These are phyloP conservation scores for Rostratula benghalensis DNA, from an alignment of 2,113 vertebrate species.

Conservation along the genomic window DNA sequence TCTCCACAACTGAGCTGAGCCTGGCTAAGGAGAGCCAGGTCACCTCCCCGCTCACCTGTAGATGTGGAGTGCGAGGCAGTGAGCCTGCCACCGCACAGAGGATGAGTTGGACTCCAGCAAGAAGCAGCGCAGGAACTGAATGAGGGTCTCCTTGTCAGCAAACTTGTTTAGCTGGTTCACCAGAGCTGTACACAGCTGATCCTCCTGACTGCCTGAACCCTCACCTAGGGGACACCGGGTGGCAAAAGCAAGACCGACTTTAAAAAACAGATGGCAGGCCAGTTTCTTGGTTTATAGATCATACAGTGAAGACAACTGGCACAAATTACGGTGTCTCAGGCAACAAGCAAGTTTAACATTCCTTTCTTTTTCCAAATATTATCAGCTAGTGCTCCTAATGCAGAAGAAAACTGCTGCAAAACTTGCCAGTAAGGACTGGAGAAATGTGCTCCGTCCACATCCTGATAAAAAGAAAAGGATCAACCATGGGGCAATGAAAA, in stretches of 20 bases:
- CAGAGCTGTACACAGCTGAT: slow-evolving; percentile 94
- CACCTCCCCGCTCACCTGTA: slow-evolving; percentile 83
- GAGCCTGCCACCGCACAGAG: slow-evolving; percentile 96
- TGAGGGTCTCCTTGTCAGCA: slow-evolving; percentile 97
- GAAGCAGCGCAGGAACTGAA: slow-evolving; percentile 97
- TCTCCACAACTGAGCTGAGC: not conserved
- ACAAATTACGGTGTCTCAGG: not conserved
- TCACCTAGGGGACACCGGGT: slow-evolving; percentile 77
- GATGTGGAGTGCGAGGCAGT: slow-evolving; percentile 94
- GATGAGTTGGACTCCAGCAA: slow-evolving; percentile 96
- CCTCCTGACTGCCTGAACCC: slow-evolving; percentile 89
- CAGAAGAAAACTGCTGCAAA: not conserved
- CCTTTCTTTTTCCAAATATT: not conserved
- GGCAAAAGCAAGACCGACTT: not conserved
- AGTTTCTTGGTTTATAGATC: not conserved
- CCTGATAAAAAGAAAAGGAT: not conserved
- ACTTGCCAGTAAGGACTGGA: not conserved
- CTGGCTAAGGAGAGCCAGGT: not conserved
- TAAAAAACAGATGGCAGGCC: not conserved
- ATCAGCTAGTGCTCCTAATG: not conserved
- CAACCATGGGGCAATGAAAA: not conserved
- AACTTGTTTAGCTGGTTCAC: slow-evolving; percentile 98
- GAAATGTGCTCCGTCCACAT: not conserved
- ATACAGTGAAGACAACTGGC: not conserved
- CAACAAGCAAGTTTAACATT: not conserved